These are phyloP conservation scores for Drosophila glabriapex DNA, from an alignment of 2,888 invertebrate genomes.

Conservation along the genomic window DNA sequence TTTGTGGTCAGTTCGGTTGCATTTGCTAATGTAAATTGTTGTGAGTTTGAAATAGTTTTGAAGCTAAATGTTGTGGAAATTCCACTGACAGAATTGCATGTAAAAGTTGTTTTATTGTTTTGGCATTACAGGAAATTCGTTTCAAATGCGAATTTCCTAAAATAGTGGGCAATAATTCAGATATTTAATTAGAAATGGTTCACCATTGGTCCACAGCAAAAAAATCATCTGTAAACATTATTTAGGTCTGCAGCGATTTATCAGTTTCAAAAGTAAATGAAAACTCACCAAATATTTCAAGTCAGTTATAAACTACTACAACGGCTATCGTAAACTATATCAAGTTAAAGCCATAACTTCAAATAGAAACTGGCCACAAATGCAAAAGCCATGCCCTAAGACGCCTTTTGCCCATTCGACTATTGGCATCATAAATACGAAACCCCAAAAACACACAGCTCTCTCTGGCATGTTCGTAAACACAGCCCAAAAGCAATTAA, in stretches of 20 bases:
- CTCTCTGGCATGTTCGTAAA: conserved; percentile 13
- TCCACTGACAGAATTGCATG: conserved; percentile 6
- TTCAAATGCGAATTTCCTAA: neutral
- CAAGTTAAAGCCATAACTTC: conserved; percentile 13
- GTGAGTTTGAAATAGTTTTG: conserved; percentile 33
- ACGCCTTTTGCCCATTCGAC: conserved; percentile 1
- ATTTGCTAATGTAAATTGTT: conserved; percentile 74
- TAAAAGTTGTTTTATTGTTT: conserved; percentile 30
- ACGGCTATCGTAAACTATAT: neutral
- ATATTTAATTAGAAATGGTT: conserved; percentile 1
- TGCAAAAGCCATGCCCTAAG: conserved; percentile 11
- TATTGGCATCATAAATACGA: conserved; percentile 48
- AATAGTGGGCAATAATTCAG: neutral
- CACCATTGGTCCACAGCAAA: neutral
- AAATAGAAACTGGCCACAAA: neutral
- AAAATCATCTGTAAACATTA: neutral
- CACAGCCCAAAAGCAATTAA: conserved; percentile 67
- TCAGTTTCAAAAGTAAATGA: neutral
- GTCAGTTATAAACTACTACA: neutral
- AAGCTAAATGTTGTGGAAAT: conserved; percentile 11
- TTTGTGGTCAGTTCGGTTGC: conserved; percentile 63
- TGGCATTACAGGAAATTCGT: conserved; percentile 12
- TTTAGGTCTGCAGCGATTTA: neutral
- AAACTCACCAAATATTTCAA: neutral
- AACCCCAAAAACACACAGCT: conserved; percentile 23